Conservation (phyloP, 2,888 invertebrate genomes). For the Apamea crenata region DNA sequence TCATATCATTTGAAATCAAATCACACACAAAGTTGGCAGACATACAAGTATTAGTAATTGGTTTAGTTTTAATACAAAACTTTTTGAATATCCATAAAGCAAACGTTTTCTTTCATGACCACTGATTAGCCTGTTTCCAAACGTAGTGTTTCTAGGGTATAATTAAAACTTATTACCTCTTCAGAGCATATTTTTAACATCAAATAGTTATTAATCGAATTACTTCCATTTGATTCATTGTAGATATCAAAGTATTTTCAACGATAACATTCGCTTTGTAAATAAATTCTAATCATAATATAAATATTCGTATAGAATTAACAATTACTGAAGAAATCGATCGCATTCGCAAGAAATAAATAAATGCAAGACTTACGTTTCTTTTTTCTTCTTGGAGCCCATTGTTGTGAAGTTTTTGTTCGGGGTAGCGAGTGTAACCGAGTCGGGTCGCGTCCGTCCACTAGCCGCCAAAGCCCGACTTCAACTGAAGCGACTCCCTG, state of each 20-base stretch:
- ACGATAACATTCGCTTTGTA: conserved; percentile 53
- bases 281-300: conserved; percentile 38
- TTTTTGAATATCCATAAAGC: neutral
- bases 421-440: neutral
- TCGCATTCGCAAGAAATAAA: conserved; percentile 52
- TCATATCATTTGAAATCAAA: conserved; percentile 6
- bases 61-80: neutral
- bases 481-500: conserved; percentile 51
- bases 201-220: neutral
- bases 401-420: conserved; percentile 35
- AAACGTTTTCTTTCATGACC: neutral
- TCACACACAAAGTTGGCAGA: neutral
- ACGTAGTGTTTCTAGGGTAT: neutral
- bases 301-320: conserved; percentile 32
- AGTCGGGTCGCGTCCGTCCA: conserved; percentile 48
- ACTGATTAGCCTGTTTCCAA: neutral
- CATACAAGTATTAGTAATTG: neutral
- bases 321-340: conserved; percentile 10
- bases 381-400: conserved; percentile 67
- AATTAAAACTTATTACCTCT: neutral
- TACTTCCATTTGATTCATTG: neutral
- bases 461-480: conserved; percentile 42
- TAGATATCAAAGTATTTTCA: conserved; percentile 25
- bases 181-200: neutral
- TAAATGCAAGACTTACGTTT: conserved; percentile 60